Evolutionary conservation across 2,888 invertebrate species (phyloP).

Genomic region (Drosophila testacea): DNA sequence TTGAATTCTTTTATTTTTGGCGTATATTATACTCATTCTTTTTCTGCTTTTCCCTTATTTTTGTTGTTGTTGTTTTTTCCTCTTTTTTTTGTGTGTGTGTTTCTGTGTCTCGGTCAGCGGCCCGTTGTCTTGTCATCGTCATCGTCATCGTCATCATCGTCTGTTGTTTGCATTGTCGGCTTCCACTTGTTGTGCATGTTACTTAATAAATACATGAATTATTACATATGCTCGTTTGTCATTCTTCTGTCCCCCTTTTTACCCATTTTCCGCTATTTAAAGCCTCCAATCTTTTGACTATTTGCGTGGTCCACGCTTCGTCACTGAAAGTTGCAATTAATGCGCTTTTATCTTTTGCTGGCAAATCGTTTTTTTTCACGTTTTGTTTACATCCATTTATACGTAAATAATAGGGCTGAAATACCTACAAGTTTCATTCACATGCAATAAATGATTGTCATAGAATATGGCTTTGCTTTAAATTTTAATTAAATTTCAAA

Average conservation of each 20-base stretch:
- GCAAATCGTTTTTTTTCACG: conserved; percentile 43
- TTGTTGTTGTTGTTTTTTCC: conserved; percentile 25
- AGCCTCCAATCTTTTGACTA: background rate
- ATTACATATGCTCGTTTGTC: conserved; percentile 40
- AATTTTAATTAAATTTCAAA: background rate
- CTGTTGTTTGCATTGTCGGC: conserved; percentile 49
- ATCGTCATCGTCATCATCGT: conserved; percentile 16
- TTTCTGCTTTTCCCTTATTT: conserved; percentile 1
- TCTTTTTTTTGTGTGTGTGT: conserved; percentile 18
- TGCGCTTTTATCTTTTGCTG: conserved; percentile 61
- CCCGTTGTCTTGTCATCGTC: conserved; percentile 23
- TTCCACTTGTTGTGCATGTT: conserved; percentile 60
- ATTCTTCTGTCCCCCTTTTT: conserved; percentile 1
- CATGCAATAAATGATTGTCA: conserved; percentile 1
- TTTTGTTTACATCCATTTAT: conserved; percentile 72
- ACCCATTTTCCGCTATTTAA: background rate
- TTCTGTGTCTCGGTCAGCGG: conserved; percentile 42
- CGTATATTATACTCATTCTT: background rate
- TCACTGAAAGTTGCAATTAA: conserved; percentile 58
- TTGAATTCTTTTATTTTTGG: conserved; percentile 17
- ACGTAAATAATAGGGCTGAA: conserved; percentile 53
- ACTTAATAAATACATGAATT: conserved; percentile 60
- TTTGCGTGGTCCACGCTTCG: conserved; percentile 25
- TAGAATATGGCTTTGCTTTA: background rate
- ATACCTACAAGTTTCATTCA: conserved; percentile 40